These are phyloP conservation scores for Selene dorsalis DNA, from an alignment of 2,797 vertebrate species.

Conservation along the genomic window DNA sequence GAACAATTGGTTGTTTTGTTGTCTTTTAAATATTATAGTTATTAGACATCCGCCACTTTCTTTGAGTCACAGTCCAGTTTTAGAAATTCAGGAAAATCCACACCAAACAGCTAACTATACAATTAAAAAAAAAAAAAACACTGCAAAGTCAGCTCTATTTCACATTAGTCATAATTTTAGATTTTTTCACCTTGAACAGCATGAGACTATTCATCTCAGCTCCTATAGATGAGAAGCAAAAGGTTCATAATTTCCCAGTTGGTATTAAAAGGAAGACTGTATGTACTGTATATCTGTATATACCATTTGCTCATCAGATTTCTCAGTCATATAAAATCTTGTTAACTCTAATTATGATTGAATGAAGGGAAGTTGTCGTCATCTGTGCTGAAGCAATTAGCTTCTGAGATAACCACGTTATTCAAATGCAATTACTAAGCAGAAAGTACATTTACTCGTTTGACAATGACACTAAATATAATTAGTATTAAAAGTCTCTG, in stretches of 20 bases:
- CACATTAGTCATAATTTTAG: neutral
- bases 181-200: constrained; percentile 17
- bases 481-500: constrained; percentile 37
- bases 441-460: constrained; percentile 45
- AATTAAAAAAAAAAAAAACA: neutral
- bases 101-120: neutral
- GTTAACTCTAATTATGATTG: constrained; percentile 60
- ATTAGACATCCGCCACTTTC: neutral
- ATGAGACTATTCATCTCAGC: constrained; percentile 5
- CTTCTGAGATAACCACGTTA: constrained; percentile 56
- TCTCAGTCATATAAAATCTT: constrained; percentile 42
- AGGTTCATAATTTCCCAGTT: neutral
- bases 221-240: neutral
- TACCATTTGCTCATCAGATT: constrained; percentile 6
- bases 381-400: constrained; percentile 51
- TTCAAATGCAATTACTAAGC: constrained; percentile 63
- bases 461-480: constrained; percentile 26
- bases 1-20: neutral
- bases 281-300: constrained; percentile 18
- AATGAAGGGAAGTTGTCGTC: constrained; percentile 41
- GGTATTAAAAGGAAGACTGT: neutral
- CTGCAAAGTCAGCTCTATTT: too few species aligned
- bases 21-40: neutral
- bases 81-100: constrained; percentile 30
- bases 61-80: neutral